Conservation (phyloP, 2,797 vertebrate species). For the Alcedo atthis region DNA sequence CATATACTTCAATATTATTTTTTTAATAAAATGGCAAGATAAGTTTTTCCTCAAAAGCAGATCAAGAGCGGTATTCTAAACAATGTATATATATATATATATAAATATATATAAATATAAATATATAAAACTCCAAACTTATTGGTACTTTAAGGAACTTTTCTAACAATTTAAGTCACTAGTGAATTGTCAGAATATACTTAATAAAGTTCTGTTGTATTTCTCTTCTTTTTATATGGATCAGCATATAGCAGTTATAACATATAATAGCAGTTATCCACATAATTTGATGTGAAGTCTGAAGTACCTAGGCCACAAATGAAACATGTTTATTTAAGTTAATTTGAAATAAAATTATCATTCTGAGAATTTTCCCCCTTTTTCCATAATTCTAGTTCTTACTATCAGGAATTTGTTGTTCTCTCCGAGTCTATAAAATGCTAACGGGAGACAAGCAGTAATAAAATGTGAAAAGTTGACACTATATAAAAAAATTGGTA, state of each 20-base stretch:
- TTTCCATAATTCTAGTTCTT: background rate
- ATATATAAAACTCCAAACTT: too few relatives aligned
- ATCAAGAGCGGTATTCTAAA: background rate
- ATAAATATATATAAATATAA: too few relatives aligned
- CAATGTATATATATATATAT: background rate
- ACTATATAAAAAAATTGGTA: background rate
- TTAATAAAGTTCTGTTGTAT: conserved; percentile 16
- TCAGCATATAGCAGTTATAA: background rate
- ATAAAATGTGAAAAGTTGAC: background rate
- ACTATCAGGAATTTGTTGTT: background rate
- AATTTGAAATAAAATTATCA: background rate
- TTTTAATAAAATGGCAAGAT: background rate
- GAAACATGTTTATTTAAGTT: background rate
- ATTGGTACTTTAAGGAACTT: background rate
- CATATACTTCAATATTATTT: background rate
- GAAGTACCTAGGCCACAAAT: background rate
- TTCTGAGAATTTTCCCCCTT: background rate
- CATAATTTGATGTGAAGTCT: background rate
- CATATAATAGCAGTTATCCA: background rate
- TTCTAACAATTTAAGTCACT: background rate
- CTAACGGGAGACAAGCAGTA: background rate
- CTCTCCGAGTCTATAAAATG: background rate
- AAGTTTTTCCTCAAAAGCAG: background rate
- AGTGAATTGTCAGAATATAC: background rate
- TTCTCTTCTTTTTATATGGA: background rate